A percentile compares a stretch with the other conserved stretches of the same genome.
phyloP scores from a whole-genome alignment of 2,888 invertebrate species.

The Drosophila ezoana region DNA sequence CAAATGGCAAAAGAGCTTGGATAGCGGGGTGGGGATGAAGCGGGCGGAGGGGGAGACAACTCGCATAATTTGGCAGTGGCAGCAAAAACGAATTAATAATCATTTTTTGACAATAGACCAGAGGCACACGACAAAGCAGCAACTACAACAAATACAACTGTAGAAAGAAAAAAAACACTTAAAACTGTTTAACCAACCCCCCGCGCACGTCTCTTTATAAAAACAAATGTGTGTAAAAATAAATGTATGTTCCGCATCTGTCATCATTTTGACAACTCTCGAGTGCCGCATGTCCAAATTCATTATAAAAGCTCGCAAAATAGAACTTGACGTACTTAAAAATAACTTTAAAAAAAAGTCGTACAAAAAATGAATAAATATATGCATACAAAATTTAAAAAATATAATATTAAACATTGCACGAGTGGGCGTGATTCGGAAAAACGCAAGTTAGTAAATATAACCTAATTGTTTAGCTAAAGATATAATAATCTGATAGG shows the following conservation, averaged over 20 bases:
- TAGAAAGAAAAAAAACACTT: slow-evolving; percentile 9
- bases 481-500: no score
- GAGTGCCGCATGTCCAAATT: slow-evolving; percentile 58
- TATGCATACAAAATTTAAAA: neutral
- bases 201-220: neutral
- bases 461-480: no score
- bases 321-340: slow-evolving; percentile 42
- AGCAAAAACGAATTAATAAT: slow-evolving; percentile 72
- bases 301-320: slow-evolving; percentile 31
- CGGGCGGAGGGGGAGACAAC: slow-evolving; percentile 4
- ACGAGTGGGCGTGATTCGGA: neutral
- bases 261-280: slow-evolving; percentile 61
- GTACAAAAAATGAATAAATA: neutral
- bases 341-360: slow-evolving; percentile 20
- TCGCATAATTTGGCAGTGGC: slow-evolving; percentile 59
- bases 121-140: slow-evolving; percentile 71
- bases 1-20: slow-evolving; percentile 1
- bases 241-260: slow-evolving; percentile 72
- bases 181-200: slow-evolving; percentile 17
- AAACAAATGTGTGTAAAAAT: slow-evolving; percentile 40
- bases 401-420: no score
- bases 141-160: slow-evolving; percentile 22
- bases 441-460: no score
- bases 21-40: neutral
- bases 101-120: slow-evolving; percentile 63